Base-by-base conservation (phyloP, 2,113 vertebrate species). In the Ageneiosus marmoratus region DNA sequence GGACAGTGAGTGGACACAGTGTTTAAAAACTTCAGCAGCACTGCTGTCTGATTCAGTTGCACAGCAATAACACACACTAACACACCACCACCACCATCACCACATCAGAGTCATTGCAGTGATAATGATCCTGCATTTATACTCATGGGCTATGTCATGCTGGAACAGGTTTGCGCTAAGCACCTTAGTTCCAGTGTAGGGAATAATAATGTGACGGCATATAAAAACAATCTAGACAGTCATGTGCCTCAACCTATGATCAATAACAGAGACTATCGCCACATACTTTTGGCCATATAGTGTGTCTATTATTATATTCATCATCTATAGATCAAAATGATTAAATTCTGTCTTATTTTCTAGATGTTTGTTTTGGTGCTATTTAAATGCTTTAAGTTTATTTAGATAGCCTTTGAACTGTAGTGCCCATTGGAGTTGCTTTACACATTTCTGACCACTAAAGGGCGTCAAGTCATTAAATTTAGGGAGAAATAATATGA, bases 391-490 rank as follows among this genome's bases (percentile, higher is more conserved):
- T 48, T 27, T 13, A 48, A 1, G 2, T 24, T 29, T 15, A 48
- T 48, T 73, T 16, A 27, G 22, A 11, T 3, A 24, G 3, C 22
- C 1, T 13, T 37, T 1, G 63, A 72, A 44, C 15, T 70, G 16
- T 15, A 55, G 76, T 44, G 62, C 51, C 11, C 10, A 58, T 55
- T 34, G 5, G 32, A 60, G 24, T 24, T 58, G 53, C 11, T 53
- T 1, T 55, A 51, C 56, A 24, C 1, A 0, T 9, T 15, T 41
- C 72, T 8, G 2, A 60, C 88, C 92, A 62, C 85, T 78, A 85
- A 92, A 88, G 88, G 88, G 88, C 85, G 84, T 72, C 20, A 85
- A 41, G 58, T 27, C 48, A 80, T 60, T 29, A 69, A 41, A 7
- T 41, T 22, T 37, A 16, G 3, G 67, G 34, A 32, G 20, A 27